Conservation (phyloP, 2,113 vertebrate species). For the Sceloporus undulatus region DNA sequence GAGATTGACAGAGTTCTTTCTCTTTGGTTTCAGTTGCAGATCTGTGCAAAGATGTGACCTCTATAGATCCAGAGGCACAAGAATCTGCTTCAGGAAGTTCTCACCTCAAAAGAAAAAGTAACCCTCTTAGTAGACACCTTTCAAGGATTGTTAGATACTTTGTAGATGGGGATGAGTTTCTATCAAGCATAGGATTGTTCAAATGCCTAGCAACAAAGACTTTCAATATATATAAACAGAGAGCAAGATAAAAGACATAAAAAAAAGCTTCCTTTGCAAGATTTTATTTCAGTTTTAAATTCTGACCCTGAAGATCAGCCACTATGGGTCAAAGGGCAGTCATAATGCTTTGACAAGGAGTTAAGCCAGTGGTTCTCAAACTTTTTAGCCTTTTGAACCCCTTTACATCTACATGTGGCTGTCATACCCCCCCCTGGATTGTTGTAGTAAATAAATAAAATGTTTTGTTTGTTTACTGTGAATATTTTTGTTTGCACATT, state of each 20-base stretch:
- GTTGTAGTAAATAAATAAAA: too few species aligned
- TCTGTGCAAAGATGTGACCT: conserved; percentile 43
- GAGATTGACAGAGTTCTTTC: neutral
- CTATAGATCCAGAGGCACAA: conserved; percentile 35
- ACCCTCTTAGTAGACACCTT: neutral
- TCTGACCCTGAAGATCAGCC: neutral
- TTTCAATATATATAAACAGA: neutral
- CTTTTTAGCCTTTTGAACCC: too few species aligned
- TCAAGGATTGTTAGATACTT: neutral
- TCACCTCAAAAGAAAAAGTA: conserved; percentile 17
- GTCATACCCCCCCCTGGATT: too few species aligned
- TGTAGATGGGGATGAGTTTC: neutral
- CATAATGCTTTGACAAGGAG: neutral
- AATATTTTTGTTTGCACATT: too few species aligned
- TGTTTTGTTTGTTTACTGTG: too few species aligned
- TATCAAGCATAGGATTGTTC: neutral
- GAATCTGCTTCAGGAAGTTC: conserved; percentile 36
- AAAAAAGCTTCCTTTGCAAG: rapidly evolving
- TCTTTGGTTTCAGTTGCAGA: conserved; percentile 40
- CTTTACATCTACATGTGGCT: too few species aligned
- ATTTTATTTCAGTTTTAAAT: conserved; percentile 29
- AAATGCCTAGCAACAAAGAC: conserved; percentile 1
- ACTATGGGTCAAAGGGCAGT: neutral
- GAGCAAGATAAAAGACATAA: neutral
- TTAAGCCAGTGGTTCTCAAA: too few species aligned